Conservation (phyloP, 2,113 vertebrate genomes). For the Nipponia nippon region DNA sequence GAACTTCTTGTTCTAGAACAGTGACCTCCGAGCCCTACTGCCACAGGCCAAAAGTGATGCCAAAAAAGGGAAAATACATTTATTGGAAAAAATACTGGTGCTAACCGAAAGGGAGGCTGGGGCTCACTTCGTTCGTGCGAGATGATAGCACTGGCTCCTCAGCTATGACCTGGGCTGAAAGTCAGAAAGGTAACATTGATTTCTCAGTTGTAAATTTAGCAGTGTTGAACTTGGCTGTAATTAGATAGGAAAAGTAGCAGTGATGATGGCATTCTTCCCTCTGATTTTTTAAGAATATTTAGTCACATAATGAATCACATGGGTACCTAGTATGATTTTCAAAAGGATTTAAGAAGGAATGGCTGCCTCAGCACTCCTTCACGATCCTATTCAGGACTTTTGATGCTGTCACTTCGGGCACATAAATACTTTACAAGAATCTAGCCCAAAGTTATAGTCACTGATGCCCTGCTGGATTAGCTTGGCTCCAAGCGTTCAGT, state of each 20-base stretch:
- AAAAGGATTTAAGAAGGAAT: not conserved
- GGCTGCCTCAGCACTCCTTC: not conserved
- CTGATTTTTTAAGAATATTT: not conserved
- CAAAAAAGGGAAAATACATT: not conserved
- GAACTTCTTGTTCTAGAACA: slow-evolving; percentile 30
- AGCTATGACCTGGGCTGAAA: not conserved
- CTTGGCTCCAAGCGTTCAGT: not conserved
- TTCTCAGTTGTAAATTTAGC: not conserved
- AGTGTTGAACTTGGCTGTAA: not conserved
- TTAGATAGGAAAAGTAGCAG: not conserved
- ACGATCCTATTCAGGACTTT: not conserved
- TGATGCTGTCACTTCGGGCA: not conserved
- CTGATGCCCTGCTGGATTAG: not conserved
- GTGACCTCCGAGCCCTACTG: not conserved
- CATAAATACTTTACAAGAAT: not conserved
- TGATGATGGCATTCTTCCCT: not conserved
- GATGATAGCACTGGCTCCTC: not conserved
- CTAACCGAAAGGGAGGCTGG: not conserved
- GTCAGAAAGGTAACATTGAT: not conserved
- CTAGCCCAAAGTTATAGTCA: not conserved
- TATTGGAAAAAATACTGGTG: not conserved
- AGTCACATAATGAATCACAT: not conserved
- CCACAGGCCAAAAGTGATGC: not conserved
- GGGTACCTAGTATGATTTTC: not conserved
- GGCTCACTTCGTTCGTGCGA: not conserved